Evolutionary conservation across 2,888 invertebrate genomes (phyloP).

Genomic region (Eilema griseolum): DNA sequence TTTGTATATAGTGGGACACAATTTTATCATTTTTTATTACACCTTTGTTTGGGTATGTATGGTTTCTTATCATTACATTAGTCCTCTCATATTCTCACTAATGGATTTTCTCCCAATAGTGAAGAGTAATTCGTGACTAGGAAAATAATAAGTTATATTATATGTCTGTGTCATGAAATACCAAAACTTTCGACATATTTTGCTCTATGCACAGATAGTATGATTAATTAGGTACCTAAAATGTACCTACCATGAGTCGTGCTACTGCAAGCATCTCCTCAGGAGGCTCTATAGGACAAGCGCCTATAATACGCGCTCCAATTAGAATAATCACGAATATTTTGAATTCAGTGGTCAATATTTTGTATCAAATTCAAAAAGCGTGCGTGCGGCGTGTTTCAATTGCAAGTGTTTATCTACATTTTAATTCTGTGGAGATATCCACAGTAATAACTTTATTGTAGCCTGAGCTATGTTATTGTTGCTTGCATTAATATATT

Average conservation of each 20-base stretch:
- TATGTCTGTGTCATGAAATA: not conserved
- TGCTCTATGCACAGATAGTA: not conserved
- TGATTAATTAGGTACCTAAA: not conserved
- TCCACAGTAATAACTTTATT: not conserved
- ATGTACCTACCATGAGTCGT: not conserved
- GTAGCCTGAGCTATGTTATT: not conserved
- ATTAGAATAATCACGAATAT: not conserved
- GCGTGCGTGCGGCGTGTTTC: not conserved
- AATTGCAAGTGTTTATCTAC: slow-evolving; percentile 1
- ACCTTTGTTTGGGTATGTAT: slow-evolving; percentile 6
- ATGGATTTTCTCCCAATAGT: not conserved
- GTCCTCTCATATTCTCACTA: slow-evolving; percentile 6
- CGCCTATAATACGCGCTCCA: not conserved
- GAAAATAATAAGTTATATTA: not conserved
- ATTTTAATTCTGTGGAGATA: not conserved
- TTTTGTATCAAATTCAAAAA: not conserved
- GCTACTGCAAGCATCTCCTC: not conserved
- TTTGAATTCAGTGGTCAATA: not conserved
- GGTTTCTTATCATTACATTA: slow-evolving; percentile 13
- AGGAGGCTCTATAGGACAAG: not conserved
- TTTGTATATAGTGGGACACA: slow-evolving; percentile 6
- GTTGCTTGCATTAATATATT: not conserved
- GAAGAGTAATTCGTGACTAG: not conserved
- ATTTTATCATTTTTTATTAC: not conserved
- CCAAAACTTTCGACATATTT: not conserved